These are phyloP conservation scores for Enteromius unitaeniatus DNA, from an alignment of 2,797 vertebrate species.

Conservation along the genomic window DNA sequence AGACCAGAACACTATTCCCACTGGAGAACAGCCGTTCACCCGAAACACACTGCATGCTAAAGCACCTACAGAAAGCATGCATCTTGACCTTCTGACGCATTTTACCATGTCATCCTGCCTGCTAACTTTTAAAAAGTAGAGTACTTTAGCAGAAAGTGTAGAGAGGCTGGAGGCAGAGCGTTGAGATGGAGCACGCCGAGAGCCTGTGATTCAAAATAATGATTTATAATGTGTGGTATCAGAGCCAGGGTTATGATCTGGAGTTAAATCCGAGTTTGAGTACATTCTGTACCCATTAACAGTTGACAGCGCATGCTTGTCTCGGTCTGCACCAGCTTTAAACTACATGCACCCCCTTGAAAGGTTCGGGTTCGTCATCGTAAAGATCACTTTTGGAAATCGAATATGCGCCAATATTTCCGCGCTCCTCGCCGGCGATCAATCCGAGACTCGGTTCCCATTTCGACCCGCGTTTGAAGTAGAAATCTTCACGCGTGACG, in stretches of 20 bases:
- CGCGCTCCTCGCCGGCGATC: conserved; percentile 9
- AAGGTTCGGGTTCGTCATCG: conserved; percentile 29
- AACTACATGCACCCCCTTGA: conserved; percentile 21
- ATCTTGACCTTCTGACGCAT: neutral
- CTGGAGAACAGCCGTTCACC: conserved; percentile 78
- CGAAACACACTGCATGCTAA: conserved; percentile 69
- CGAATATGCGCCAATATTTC: conserved; percentile 25
- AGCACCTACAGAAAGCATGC: conserved; percentile 30
- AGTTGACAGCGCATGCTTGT: conserved; percentile 39
- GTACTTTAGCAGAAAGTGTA: conserved; percentile 6
- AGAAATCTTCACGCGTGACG: conserved; percentile 19
- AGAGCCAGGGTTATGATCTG: conserved; percentile 26
- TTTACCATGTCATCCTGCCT: neutral
- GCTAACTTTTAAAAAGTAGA: conserved; percentile 28
- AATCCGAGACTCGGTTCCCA: conserved; percentile 1
- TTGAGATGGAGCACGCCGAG: neutral
- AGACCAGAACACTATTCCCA: conserved; percentile 74
- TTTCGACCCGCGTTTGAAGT: neutral
- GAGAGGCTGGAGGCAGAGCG: neutral
- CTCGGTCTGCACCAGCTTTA: conserved; percentile 34
- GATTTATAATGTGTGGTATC: conserved; percentile 43
- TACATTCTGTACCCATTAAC: conserved; percentile 52
- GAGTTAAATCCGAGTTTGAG: conserved; percentile 46
- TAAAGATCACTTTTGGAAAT: conserved; percentile 19
- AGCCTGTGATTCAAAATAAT: conserved; percentile 17